Evolutionary conservation across 2,888 invertebrate species (phyloP).

Genomic region (Drosophila picticornis): DNA sequence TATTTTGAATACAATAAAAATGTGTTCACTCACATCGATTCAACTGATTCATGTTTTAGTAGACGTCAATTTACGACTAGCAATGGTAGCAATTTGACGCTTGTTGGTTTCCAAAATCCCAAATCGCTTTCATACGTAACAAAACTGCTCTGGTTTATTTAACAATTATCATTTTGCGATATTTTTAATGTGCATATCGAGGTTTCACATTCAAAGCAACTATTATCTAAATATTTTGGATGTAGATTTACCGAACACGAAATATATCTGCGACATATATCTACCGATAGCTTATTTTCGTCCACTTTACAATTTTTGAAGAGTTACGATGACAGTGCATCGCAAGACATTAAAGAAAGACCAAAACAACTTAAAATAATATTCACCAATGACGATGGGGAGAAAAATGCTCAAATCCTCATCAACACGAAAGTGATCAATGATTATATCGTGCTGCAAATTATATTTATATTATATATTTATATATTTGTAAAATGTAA

Average conservation of each 20-base stretch:
- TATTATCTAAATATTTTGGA: neutral
- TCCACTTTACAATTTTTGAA: neutral
- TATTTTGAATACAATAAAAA: neutral
- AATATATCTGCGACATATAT: neutral
- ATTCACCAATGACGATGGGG: neutral
- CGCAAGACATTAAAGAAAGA: neutral
- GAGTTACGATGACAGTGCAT: rapidly evolving
- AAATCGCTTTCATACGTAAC: neutral
- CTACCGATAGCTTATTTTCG: neutral
- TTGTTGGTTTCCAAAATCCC: neutral
- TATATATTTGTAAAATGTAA: neutral
- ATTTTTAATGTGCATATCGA: neutral
- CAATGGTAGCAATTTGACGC: neutral
- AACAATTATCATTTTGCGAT: neutral
- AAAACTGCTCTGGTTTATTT: neutral
- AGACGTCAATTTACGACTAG: neutral
- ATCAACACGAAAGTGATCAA: slow-evolving; percentile 1
- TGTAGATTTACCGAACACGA: no score
- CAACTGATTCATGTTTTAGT: neutral
- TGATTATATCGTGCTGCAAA: neutral
- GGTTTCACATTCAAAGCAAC: neutral
- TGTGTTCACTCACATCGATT: neutral
- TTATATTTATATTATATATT: no score
- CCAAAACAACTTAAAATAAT: neutral
- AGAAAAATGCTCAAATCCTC: neutral